phyloP scores from a whole-genome alignment of 1,140 invertebrate species.

The Orius laevigatus region DNA sequence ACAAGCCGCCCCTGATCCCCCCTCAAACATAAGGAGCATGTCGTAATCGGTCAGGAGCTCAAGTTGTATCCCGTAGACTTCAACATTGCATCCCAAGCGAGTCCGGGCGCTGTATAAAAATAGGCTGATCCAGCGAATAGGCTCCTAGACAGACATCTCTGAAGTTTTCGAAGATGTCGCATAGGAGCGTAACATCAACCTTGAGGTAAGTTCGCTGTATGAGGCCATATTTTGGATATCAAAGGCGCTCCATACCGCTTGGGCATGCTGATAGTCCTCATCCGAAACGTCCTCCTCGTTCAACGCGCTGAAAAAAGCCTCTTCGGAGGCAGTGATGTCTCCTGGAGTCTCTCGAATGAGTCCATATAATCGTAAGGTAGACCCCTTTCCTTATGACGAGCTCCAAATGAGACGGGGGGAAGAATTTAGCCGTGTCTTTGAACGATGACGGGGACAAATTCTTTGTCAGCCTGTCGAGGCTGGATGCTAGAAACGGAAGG shows the following conservation, averaged over 20 bases:
- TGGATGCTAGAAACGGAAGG: neutral
- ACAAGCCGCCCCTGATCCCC: conserved; percentile 21
- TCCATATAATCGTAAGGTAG: conserved; percentile 25
- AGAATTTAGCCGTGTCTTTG: neutral
- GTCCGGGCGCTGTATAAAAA: conserved; percentile 26
- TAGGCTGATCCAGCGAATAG: conserved; percentile 20
- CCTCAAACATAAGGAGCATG: conserved; percentile 28
- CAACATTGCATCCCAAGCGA: conserved; percentile 28
- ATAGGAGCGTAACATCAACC: conserved; percentile 28
- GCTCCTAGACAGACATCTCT: conserved; percentile 19
- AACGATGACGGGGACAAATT: neutral
- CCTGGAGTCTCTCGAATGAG: conserved; percentile 22
- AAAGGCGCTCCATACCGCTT: conserved; percentile 29
- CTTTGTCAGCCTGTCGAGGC: neutral
- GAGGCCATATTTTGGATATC: conserved; percentile 21
- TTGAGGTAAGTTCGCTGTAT: conserved; percentile 26
- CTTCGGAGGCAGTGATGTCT: conserved; percentile 24
- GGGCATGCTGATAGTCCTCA: conserved; percentile 28
- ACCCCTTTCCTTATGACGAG: conserved; percentile 22
- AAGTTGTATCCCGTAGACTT: conserved; percentile 27
- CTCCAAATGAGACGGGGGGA: neutral
- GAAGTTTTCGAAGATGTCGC: conserved; percentile 31
- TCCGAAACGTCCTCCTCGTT: conserved; percentile 20
- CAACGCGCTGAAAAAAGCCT: conserved; percentile 23
- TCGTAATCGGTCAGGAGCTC: conserved; percentile 30